Evolutionary conservation across 1,140 invertebrate species (phyloP).

Genomic region (Lepidostoma basale): DNA sequence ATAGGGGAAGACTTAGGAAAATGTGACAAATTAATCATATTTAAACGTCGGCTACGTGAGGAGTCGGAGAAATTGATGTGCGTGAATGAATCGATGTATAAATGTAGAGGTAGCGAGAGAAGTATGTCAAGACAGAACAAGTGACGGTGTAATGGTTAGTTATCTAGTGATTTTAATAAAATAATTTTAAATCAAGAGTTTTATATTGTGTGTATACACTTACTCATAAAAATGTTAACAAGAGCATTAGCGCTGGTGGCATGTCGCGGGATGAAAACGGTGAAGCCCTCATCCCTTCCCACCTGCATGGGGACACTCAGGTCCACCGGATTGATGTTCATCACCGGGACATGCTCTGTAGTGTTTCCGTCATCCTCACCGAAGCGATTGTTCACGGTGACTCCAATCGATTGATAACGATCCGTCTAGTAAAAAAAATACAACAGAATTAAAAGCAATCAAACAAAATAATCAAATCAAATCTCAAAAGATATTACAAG

Average conservation of each 20-base stretch:
- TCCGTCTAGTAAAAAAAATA: slow-evolving; percentile 52
- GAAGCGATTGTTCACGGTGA: slow-evolving; percentile 60
- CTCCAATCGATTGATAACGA: slow-evolving; percentile 52
- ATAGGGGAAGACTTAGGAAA: too few species aligned
- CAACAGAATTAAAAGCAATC: too few species aligned
- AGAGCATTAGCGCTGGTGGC: slow-evolving; percentile 56
- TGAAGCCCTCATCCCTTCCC: slow-evolving; percentile 60
- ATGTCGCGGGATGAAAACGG: slow-evolving; percentile 64
- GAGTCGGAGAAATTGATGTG: too few species aligned
- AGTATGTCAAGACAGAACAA: too few species aligned
- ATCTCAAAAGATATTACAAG: too few species aligned
- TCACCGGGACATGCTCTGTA: slow-evolving; percentile 56
- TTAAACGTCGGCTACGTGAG: too few species aligned
- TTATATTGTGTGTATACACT: slow-evolving; percentile 23
- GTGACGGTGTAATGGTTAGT: too few species aligned
- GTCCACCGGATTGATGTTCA: slow-evolving; percentile 60
- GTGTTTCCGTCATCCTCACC: slow-evolving; percentile 59
- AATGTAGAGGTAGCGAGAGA: too few species aligned
- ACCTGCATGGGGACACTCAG: slow-evolving; percentile 57
- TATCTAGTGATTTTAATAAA: neutral
- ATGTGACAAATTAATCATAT: too few species aligned
- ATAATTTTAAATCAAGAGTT: neutral
- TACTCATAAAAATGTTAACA: slow-evolving; percentile 62
- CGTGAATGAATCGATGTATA: too few species aligned
- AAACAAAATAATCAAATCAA: too few species aligned